These are phyloP conservation scores for Hydrochoerus hydrochaeris DNA, from an alignment of 2,113 vertebrate genomes.

Conservation along the genomic window DNA sequence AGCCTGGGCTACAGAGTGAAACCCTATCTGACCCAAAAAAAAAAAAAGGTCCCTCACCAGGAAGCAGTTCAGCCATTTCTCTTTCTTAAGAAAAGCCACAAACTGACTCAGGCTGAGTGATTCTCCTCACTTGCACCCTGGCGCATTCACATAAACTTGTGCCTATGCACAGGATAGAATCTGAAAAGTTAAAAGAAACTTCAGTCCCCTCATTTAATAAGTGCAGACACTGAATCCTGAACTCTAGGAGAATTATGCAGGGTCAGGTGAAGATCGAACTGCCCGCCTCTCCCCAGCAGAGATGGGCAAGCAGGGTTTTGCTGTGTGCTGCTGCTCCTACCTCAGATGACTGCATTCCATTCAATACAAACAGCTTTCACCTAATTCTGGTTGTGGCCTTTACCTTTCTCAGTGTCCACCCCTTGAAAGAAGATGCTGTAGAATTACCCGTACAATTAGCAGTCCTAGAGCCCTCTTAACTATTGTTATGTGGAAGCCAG, in stretches of 20 bases:
- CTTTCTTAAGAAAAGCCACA: not conserved
- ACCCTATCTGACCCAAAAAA: not conserved
- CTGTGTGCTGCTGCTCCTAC: not conserved
- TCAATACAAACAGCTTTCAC: not conserved
- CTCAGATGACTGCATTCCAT: not conserved
- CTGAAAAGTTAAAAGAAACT: not conserved
- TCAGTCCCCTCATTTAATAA: not conserved
- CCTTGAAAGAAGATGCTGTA: not conserved
- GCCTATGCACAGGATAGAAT: not conserved
- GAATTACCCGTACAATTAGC: constrained; percentile 17
- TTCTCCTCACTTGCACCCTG: not conserved
- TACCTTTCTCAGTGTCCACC: not conserved
- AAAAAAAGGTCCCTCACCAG: not conserved
- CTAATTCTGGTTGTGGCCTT: constrained; percentile 2
- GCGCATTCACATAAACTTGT: not conserved
- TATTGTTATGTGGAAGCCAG: not conserved
- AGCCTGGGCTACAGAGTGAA: not conserved
- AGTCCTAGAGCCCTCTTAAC: not conserved
- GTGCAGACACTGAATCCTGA: not conserved
- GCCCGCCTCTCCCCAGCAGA: not conserved
- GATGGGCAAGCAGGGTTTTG: not conserved
- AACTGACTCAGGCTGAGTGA: not conserved
- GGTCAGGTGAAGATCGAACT: not conserved
- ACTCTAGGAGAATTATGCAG: not conserved
- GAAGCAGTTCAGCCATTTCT: not conserved